Percentiles rank a stretch among this genome's conserved stretches.
Evolutionary conservation across 2,113 vertebrate species (phyloP).

Genomic region (Microtus oregoni): DNA sequence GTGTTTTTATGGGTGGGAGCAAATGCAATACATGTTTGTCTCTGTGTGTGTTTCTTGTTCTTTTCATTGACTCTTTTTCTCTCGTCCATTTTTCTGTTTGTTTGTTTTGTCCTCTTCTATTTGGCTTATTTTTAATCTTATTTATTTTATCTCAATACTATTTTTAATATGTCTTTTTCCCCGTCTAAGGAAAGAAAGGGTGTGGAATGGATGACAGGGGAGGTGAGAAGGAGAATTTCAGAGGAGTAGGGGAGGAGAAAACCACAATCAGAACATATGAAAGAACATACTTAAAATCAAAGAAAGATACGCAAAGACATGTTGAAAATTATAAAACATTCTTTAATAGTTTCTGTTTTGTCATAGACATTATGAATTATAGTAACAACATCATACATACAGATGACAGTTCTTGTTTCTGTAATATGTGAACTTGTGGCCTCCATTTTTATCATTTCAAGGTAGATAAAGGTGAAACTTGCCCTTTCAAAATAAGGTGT

Average conservation of each 20-base stretch:
- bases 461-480: background rate
- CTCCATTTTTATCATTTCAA: background rate
- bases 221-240: background rate
- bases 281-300: background rate
- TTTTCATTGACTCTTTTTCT: background rate
- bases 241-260: background rate
- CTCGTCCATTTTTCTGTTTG: background rate
- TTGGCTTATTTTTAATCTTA: background rate
- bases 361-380: background rate
- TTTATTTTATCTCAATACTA: background rate
- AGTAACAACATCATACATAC: background rate
- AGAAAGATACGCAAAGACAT: background rate
- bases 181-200: background rate
- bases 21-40: background rate
- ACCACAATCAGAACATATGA: background rate
- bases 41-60: background rate
- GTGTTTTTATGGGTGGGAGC: background rate
- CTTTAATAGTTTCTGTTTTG: background rate
- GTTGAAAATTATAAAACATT: conserved; percentile 4
- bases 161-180: background rate
- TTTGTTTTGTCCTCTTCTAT: background rate
- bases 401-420: conserved; percentile 20
- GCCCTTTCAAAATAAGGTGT: background rate
- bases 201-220: background rate
- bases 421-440: background rate